Evolutionary conservation across 2,797 vertebrate species (phyloP), one percentile per base, ranked within the genome.

Genomic region (Takifugu ocellatus): DNA sequence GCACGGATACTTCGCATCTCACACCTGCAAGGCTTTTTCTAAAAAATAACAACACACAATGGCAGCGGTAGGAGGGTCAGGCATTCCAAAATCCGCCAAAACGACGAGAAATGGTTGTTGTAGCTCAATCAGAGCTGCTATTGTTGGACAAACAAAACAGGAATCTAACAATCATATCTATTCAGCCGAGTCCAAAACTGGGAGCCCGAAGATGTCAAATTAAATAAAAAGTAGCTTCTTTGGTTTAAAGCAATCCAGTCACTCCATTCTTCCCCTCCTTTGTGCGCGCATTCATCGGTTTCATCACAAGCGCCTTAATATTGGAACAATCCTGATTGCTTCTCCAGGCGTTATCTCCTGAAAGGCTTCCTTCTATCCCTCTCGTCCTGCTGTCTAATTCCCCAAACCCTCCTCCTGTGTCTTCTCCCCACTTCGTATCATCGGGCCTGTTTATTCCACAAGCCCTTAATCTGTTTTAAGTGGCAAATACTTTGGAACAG

Each of bases 401-500:
- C 76, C 57, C 5, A 74, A 74, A 73, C 70, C 76, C 70, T 77
- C 77, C 78, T 73, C 66, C 74, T 70, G 72, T 68, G 67, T 82
- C 73, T 63, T 72, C 78, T 80, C 14, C 21, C 15, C 6, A 77
- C 77, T 80, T 66, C 27, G 53, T 57, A 71, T 74, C 77, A 58
- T 82, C 69, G 61, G 68, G 64, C 59, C 73, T 73, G 82, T 87
- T 85, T 79, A 74, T 79, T 86, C 67, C 79, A 60, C 81, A 70
- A 87, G 86, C 82, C 69, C 85, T 86, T 91, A 90, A 91, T 88
- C 88, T 88, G 85, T 87, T 90, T 89, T 88, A 87, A 84, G 82
- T 87, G 84, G 57, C 75, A 80, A 85, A 85, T 81, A 88, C 84
- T 88, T 87, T 80, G 78, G 81, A 78, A 79, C 68, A 83, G 78